Percentiles rank a stretch among this genome's conserved stretches.
Conservation (phyloP, 2,888 invertebrate genomes). For the Drosophila prostipennis region DNA sequence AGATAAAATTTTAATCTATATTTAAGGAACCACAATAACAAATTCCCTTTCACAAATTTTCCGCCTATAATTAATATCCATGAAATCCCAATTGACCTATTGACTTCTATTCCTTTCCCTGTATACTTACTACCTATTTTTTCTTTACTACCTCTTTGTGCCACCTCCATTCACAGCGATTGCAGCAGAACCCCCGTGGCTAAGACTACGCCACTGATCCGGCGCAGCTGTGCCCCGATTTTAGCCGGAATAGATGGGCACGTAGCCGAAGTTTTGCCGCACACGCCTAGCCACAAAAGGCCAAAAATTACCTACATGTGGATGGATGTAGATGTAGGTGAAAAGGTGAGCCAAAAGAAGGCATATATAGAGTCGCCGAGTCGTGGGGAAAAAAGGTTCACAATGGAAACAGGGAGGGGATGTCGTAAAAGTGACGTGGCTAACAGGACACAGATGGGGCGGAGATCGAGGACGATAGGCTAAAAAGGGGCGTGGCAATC, state of each 20-base stretch:
- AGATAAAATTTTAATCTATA: too few species aligned
- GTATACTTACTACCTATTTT: too few species aligned
- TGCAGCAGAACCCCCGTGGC: slow-evolving; percentile 19
- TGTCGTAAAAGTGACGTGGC: slow-evolving; percentile 63
- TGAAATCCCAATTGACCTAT: slow-evolving; percentile 10
- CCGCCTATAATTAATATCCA: background rate
- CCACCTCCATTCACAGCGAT: slow-evolving; percentile 14
- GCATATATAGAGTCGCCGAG: slow-evolving; percentile 7
- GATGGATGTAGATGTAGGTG: slow-evolving; percentile 47
- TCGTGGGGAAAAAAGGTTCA: slow-evolving; percentile 30
- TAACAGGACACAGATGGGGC: slow-evolving; percentile 40
- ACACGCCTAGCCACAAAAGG: slow-evolving; percentile 74
- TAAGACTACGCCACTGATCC: slow-evolving; percentile 47
- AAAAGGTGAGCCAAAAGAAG: slow-evolving; percentile 58
- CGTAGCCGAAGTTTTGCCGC: slow-evolving; percentile 66
- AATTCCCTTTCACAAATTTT: background rate
- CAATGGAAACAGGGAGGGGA: slow-evolving; percentile 54
- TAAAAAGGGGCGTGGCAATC: slow-evolving; percentile 60
- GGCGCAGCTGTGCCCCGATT: slow-evolving; percentile 60
- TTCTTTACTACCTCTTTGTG: background rate
- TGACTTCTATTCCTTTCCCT: slow-evolving; percentile 1
- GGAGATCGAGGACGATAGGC: slow-evolving; percentile 22
- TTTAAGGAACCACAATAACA: too few species aligned
- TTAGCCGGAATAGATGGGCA: slow-evolving; percentile 72
- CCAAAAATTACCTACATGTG: slow-evolving; percentile 52